A percentile compares a stretch with the other conserved stretches of the same genome.
Evolutionary conservation across 2,113 vertebrate species (phyloP).

Genomic region (Gobius niger): DNA sequence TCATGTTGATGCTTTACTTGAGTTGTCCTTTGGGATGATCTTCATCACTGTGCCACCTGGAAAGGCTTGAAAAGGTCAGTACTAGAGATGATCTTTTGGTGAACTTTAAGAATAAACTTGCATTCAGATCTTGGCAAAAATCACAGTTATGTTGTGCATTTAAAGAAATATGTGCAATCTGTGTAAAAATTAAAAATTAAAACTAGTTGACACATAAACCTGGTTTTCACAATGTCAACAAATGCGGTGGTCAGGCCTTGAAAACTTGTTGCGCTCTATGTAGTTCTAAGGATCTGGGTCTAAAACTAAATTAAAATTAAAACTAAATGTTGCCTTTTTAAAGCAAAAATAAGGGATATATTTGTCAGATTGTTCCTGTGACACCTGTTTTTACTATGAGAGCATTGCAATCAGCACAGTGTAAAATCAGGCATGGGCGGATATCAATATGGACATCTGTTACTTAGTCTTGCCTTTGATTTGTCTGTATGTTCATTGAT

Average conservation of each 20-base stretch:
- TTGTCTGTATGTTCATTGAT: constrained; percentile 49
- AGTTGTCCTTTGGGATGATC: background rate
- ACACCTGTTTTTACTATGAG: constrained; percentile 18
- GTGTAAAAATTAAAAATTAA: too few species aligned
- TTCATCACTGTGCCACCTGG: constrained; percentile 10
- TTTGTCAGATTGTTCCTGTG: background rate
- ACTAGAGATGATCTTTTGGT: background rate
- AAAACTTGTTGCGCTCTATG: too few species aligned
- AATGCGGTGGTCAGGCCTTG: background rate
- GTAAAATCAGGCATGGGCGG: constrained; percentile 13
- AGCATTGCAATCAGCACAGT: constrained; percentile 2
- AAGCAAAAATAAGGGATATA: too few species aligned
- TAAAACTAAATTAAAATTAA: too few species aligned
- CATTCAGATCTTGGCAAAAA: background rate
- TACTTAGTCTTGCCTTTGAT: constrained; percentile 57
- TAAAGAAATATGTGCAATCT: background rate
- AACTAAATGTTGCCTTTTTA: too few species aligned
- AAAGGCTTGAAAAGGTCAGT: constrained; percentile 22
- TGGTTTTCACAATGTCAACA: background rate
- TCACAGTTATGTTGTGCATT: background rate
- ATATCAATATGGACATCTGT: constrained; percentile 48
- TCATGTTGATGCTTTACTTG: constrained; percentile 27
- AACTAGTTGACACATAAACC: too few species aligned
- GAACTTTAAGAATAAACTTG: background rate
- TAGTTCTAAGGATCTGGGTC: too few species aligned